Percentiles rank a stretch among this genome's conserved stretches.
These are phyloP conservation scores for Chiroxiphia lanceolata DNA, from an alignment of 2,797 vertebrate species.

Conservation along the genomic window DNA sequence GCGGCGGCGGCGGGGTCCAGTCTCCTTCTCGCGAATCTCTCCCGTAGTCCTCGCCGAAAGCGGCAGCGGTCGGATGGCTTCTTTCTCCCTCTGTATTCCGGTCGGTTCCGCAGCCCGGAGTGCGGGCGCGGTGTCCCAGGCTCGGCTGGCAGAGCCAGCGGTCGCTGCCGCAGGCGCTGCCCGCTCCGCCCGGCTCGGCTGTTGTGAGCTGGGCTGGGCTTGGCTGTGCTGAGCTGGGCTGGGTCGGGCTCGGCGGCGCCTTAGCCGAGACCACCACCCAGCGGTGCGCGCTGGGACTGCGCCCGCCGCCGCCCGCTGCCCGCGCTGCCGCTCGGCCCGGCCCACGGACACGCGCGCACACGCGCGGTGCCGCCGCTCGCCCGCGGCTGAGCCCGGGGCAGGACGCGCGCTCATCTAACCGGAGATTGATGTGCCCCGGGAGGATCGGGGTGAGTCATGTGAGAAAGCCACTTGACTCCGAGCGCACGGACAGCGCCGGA, in stretches of 20 bases:
- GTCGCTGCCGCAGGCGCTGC: not conserved
- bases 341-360: no score
- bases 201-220: not conserved
- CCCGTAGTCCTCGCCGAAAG: no score
- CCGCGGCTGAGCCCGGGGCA: no score
- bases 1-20: not conserved
- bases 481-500: no score
- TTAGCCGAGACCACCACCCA: not conserved
- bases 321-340: not conserved
- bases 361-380: no score
- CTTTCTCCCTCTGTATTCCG: no score
- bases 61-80: not conserved
- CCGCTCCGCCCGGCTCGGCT: not conserved
- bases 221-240: fast-evolving
- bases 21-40: not conserved
- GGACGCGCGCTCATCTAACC: no score
- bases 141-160: no score
- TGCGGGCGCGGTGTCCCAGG: fast-evolving
- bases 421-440: no score
- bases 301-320: not conserved
- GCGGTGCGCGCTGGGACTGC: not conserved
- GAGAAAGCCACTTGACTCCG: no score
- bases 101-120: no score
- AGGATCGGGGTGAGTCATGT: no score
- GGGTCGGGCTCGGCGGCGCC: not conserved